Conservation (phyloP, 2,797 vertebrate genomes). For the Pantherophis alleghaniensis region DNA sequence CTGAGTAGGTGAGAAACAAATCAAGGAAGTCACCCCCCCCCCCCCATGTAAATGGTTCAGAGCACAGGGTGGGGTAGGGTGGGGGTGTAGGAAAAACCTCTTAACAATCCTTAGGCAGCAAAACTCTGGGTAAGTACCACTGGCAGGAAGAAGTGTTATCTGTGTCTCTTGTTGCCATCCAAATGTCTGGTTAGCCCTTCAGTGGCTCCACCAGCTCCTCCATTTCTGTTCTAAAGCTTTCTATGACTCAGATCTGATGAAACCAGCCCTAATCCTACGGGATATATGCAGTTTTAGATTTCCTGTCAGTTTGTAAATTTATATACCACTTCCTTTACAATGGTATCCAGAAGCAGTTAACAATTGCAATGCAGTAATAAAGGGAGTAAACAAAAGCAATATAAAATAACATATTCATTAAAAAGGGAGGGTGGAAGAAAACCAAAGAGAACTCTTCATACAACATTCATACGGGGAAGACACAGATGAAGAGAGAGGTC, state of each 20-base stretch:
- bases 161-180: background rate
- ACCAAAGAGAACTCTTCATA: background rate
- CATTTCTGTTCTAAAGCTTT: background rate
- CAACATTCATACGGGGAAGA: background rate
- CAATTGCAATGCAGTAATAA: background rate
- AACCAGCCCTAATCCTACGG: background rate
- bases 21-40: background rate
- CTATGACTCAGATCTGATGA: background rate
- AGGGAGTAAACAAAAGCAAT: background rate
- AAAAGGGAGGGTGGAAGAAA: background rate
- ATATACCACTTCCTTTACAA: background rate
- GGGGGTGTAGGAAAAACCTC: background rate
- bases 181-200: background rate
- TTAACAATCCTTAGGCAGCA: background rate
- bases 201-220: background rate
- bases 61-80: too few relatives aligned
- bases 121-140: background rate
- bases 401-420: background rate
- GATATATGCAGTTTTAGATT: background rate
- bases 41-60: too few relatives aligned
- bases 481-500: background rate
- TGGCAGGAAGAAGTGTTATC: background rate
- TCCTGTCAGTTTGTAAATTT: background rate
- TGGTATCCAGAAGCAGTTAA: background rate
- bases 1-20: background rate